Evolutionary conservation across 2,113 vertebrate genomes (phyloP).

Genomic region (Brachyhypopomus gauderio): DNA sequence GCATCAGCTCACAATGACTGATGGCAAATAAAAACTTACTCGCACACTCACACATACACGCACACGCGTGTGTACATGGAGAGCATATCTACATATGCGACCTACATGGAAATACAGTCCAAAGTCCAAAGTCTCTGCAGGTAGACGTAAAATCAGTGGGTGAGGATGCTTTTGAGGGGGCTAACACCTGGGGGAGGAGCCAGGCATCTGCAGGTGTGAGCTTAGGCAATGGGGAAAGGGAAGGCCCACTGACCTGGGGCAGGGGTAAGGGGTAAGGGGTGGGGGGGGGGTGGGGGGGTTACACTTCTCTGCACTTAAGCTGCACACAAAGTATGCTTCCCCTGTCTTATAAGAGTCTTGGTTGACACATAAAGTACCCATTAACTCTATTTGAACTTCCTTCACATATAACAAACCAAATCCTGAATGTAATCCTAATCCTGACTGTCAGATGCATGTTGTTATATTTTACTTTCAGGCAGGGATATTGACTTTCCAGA

Average conservation of each 20-base stretch:
- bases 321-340: too few species aligned
- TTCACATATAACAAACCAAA: too few species aligned
- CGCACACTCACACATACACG: conserved; percentile 32
- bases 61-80: not conserved
- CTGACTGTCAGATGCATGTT: too few species aligned
- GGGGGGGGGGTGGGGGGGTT: too few species aligned
- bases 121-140: conserved; percentile 33
- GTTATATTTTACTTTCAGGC: too few species aligned
- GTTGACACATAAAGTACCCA: too few species aligned
- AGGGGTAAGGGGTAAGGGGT: not conserved
- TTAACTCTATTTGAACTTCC: too few species aligned
- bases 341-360: too few species aligned
- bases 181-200: not conserved
- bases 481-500: too few species aligned
- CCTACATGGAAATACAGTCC: conserved; percentile 22
- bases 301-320: conserved; percentile 51
- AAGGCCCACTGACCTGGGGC: not conserved
- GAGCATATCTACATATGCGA: not conserved
- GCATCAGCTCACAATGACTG: conserved; percentile 46
- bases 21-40: conserved; percentile 45
- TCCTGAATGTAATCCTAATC: too few species aligned
- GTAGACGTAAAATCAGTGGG: not conserved
- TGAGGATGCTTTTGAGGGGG: conserved; percentile 17
- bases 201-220: not conserved
- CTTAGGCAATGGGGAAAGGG: not conserved